phyloP scores from a whole-genome alignment of 2,113 vertebrate species.

The Malurus elegans region DNA sequence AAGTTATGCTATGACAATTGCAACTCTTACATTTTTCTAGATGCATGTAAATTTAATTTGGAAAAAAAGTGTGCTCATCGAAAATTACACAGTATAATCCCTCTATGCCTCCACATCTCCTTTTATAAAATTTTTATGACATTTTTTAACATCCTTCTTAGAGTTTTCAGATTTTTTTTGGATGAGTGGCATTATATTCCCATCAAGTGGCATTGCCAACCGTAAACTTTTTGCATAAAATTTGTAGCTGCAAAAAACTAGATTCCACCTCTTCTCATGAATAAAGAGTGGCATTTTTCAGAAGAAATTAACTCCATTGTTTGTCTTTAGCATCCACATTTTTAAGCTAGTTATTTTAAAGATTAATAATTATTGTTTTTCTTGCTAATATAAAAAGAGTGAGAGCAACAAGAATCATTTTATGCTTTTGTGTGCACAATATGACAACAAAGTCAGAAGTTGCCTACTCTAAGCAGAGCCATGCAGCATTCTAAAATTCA shows the following conservation, averaged over 20 bases:
- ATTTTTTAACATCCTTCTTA: not conserved
- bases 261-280: not conserved
- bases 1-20: not conserved
- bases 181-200: not conserved
- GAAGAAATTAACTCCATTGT: not conserved
- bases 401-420: not conserved
- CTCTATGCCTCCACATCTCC: not conserved
- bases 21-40: not conserved
- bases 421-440: not conserved
- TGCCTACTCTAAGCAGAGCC: not conserved
- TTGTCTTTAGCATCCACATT: not conserved
- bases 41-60: not conserved
- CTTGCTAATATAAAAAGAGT: not conserved
- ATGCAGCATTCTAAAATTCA: not conserved
- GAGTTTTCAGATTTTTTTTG: not conserved
- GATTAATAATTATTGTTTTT: not conserved
- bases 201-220: not conserved
- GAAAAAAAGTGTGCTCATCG: not conserved
- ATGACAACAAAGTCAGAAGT: not conserved
- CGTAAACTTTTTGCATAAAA: not conserved
- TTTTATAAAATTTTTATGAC: not conserved
- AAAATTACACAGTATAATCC: not conserved
- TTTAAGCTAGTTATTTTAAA: not conserved
- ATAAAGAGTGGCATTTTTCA: not conserved
- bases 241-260: not conserved